A percentile compares a stretch with the other conserved stretches of the same genome.
phyloP scores from a whole-genome alignment of 1,140 invertebrate genomes.

The Drosophila baimaii region DNA sequence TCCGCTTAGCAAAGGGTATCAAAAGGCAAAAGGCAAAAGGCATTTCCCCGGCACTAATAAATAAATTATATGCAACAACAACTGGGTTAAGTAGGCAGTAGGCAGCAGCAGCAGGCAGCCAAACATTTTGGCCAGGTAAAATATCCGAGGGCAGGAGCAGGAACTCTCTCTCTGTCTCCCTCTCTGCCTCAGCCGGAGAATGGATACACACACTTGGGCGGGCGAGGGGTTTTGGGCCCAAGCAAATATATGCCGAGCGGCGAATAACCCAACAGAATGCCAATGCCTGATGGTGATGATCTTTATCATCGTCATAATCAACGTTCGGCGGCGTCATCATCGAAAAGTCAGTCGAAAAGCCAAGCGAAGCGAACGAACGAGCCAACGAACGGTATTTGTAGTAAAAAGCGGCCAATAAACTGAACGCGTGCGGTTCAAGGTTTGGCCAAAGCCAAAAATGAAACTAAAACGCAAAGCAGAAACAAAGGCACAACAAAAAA shows the following conservation, averaged over 20 bases:
- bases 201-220: slow-evolving; percentile 15
- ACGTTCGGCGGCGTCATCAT: slow-evolving; percentile 37
- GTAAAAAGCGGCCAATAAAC: slow-evolving; percentile 84
- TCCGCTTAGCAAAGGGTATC: slow-evolving; percentile 10
- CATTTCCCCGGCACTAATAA: slow-evolving; percentile 53
- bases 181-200: background rate
- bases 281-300: slow-evolving; percentile 45
- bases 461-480: slow-evolving; percentile 69
- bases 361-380: slow-evolving; percentile 51
- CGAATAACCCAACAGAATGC: slow-evolving; percentile 35
- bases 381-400: slow-evolving; percentile 79
- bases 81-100: slow-evolving; percentile 39
- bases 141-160: slow-evolving; percentile 11
- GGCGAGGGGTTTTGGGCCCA: no score
- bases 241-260: slow-evolving; percentile 24
- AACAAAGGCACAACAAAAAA: slow-evolving; percentile 44
- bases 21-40: slow-evolving; percentile 13
- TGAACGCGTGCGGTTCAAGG: slow-evolving; percentile 82
- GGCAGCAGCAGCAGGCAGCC: slow-evolving; percentile 9
- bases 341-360: slow-evolving; percentile 54
- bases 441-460: slow-evolving; percentile 79
- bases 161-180: background rate
- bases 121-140: slow-evolving; percentile 29
- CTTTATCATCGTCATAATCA: slow-evolving; percentile 40
- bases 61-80: slow-evolving; percentile 66